Evolutionary conservation across 2,797 vertebrate species (phyloP).

Genomic region (Cossypha polioptera): DNA sequence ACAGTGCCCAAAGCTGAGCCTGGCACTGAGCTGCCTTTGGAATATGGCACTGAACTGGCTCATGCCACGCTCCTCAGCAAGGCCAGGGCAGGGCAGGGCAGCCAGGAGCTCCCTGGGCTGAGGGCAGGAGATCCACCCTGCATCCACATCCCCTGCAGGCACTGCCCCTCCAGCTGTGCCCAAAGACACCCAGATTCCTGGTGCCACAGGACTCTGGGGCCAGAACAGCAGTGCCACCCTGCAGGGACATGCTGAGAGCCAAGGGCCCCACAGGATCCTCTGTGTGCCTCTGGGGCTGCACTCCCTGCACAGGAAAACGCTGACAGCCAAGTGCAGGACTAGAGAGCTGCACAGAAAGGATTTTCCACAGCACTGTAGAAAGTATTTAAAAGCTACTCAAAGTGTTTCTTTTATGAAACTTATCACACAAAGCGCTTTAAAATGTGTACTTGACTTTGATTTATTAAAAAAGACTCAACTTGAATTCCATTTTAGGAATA

Average conservation of each 20-base stretch:
- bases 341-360: neutral
- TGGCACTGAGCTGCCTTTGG: neutral
- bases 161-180: neutral
- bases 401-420: neutral
- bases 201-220: neutral
- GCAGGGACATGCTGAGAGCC: neutral
- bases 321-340: neutral
- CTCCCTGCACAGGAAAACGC: rapidly evolving
- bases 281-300: rapidly evolving
- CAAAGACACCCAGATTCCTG: neutral
- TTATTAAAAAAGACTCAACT: constrained; percentile 5
- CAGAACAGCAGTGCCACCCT: neutral
- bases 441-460: neutral
- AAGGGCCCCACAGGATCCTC: neutral
- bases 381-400: neutral
- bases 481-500: constrained; percentile 46
- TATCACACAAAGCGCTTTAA: neutral
- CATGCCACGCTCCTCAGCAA: rapidly evolving
- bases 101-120: neutral
- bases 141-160: neutral
- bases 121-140: neutral
- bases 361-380: neutral
- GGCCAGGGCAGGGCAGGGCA: neutral
- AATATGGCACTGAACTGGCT: neutral
- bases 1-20: neutral